These are phyloP conservation scores for Gobiocypris rarus DNA, from an alignment of 2,113 vertebrate species.

Conservation along the genomic window DNA sequence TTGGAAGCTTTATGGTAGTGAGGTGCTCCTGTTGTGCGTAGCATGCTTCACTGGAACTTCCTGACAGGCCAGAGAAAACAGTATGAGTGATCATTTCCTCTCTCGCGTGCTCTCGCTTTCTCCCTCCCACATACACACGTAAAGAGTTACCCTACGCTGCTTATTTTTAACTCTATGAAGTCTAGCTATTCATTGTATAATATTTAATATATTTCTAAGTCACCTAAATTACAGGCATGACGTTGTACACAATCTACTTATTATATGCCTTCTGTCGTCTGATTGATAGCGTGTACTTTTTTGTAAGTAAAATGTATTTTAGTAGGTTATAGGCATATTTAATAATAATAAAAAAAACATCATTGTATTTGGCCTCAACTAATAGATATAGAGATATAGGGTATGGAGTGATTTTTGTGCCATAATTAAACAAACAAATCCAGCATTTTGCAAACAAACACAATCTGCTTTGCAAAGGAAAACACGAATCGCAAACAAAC, in stretches of 20 bases:
- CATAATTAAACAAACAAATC: no score
- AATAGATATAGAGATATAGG: no score
- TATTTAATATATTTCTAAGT: neutral
- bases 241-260: neutral
- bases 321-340: no score
- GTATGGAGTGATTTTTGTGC: no score
- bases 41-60: slow-evolving; percentile 2
- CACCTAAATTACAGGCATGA: neutral
- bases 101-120: neutral
- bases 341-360: no score
- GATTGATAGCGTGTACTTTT: neutral
- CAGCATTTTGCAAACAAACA: no score
- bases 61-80: slow-evolving; percentile 6
- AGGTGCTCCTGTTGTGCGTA: neutral
- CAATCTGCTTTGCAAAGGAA: no score
- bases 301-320: neutral
- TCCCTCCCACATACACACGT: neutral
- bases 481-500: no score
- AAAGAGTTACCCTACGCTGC: neutral
- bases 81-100: neutral
- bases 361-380: neutral
- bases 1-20: neutral
- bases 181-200: neutral
- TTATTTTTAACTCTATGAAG: neutral
- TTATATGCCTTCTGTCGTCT: neutral